These are phyloP conservation scores for Cantharis rufa DNA, from an alignment of 2,888 invertebrate genomes.

Conservation along the genomic window DNA sequence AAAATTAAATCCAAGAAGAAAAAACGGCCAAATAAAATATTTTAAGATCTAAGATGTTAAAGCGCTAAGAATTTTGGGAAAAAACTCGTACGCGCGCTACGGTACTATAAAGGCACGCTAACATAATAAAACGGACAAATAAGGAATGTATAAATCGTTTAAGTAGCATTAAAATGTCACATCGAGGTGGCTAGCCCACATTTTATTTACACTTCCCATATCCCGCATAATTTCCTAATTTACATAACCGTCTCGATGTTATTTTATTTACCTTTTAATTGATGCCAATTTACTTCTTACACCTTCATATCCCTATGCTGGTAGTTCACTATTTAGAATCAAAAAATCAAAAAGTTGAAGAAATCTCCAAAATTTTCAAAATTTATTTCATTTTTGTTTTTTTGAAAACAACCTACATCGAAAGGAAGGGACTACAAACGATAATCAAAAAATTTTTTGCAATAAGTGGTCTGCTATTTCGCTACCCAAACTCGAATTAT, in stretches of 20 bases:
- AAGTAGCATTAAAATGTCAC: constrained; percentile 3
- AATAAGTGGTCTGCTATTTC: too few relatives aligned
- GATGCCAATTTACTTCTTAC: background rate
- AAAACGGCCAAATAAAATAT: background rate
- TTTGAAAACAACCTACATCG: too few relatives aligned
- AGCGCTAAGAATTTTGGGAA: background rate
- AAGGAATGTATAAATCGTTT: constrained; percentile 9
- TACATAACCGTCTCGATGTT: background rate
- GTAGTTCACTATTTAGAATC: background rate
- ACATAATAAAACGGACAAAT: constrained; percentile 4
- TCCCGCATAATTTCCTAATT: background rate
- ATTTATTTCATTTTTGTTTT: too few relatives aligned
- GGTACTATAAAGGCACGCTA: background rate
- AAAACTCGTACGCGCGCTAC: background rate
- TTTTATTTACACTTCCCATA: constrained; percentile 10
- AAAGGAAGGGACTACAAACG: too few relatives aligned
- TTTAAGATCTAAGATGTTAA: background rate
- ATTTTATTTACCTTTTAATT: background rate
- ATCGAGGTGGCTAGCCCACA: background rate
- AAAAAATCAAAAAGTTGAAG: background rate
- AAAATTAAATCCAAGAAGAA: background rate
- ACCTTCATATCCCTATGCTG: background rate
- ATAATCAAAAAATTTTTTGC: too few relatives aligned
- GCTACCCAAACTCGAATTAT: too few relatives aligned
- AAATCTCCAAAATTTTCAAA: background rate